Evolutionary conservation across 2,797 vertebrate genomes (phyloP), one percentile per base, ranked within the genome.

Genomic region (Catamblyrhynchus diadema): DNA sequence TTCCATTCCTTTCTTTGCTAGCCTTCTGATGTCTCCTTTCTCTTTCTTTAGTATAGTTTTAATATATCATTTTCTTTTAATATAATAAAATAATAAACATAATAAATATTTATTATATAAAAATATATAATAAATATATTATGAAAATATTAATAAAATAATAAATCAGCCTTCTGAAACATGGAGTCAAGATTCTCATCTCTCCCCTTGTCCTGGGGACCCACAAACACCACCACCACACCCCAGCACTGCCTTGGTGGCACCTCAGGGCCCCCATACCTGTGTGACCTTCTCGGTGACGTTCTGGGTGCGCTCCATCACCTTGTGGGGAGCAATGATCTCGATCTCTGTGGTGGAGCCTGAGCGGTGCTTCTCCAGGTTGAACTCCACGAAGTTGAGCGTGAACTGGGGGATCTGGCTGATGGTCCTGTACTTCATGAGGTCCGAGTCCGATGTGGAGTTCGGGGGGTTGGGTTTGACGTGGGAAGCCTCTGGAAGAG

Each of bases 281-380:
- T 99, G 99, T 5, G 99, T 99, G 97, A 99, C 99, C 96, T 99
- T 99, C 98, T 99, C 99, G 0, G 99, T 99, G 97, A 99, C 99
- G 1, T 99, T 99, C 98, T 99, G 99, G 7, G 99, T 99, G 60
- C 99, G 98, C 72, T 99, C 99, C 86, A 99, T 99, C 92, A 99
- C 98, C 94, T 99, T 99, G 98, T 99, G 99, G n/a, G 99, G 99
- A 0, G 99, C 99, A 3, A 99, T 99, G 90, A 99, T 99, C 97
- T 99, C 99, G 0, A 99, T 99, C 97, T 99, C 99, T 0, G 98
- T 98, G 93, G 99, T 98, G 14, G 99, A 99, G 24, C 99, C 98
- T 0, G 99, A 98, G 72, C 98, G 98, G 67, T 99, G 98, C 32
- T 98, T 98, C 95, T 99, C 99, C 8, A 99, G 98, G 95, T 99